Conservation (phyloP, 2,113 vertebrate genomes). For the Laticauda colubrina region DNA sequence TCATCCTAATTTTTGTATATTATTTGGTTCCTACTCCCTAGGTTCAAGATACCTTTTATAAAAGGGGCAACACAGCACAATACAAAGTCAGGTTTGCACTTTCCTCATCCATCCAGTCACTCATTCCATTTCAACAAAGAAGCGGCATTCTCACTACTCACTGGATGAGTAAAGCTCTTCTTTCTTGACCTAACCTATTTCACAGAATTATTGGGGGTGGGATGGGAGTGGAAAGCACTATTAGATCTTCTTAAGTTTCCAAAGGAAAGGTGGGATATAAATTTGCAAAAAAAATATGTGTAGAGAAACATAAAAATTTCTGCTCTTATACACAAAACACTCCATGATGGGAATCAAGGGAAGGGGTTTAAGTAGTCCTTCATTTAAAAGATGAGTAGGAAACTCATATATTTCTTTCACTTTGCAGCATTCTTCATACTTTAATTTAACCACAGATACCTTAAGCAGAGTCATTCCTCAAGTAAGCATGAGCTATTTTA, state of each 20-base stretch:
- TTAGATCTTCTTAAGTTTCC: not conserved
- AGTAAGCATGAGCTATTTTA: constrained; percentile 49
- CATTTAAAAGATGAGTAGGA: constrained; percentile 15
- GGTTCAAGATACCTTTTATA: constrained; percentile 3
- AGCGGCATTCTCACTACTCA: not conserved
- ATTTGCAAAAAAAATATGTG: not conserved
- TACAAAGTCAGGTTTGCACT: not conserved
- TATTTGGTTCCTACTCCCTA: not conserved
- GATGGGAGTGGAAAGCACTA: not conserved
- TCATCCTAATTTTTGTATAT: not conserved
- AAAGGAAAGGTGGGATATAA: not conserved
- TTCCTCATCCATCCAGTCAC: not conserved
- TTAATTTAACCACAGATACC: constrained; percentile 45
- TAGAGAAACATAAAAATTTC: not conserved
- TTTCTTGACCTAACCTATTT: not conserved
- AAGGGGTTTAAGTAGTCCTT: not conserved
- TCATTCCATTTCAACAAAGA: not conserved
- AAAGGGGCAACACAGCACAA: constrained; percentile 11
- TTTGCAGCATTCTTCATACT: constrained; percentile 60
- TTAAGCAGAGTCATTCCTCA: constrained; percentile 53
- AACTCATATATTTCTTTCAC: constrained; percentile 11
- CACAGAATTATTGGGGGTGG: not conserved
- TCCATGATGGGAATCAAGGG: not conserved
- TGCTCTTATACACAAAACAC: not conserved
- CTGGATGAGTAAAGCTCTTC: not conserved